A percentile compares a stretch with the other conserved stretches of the same genome.
Evolutionary conservation across 2,113 vertebrate species (phyloP).

Genomic region (Anser cygnoides): DNA sequence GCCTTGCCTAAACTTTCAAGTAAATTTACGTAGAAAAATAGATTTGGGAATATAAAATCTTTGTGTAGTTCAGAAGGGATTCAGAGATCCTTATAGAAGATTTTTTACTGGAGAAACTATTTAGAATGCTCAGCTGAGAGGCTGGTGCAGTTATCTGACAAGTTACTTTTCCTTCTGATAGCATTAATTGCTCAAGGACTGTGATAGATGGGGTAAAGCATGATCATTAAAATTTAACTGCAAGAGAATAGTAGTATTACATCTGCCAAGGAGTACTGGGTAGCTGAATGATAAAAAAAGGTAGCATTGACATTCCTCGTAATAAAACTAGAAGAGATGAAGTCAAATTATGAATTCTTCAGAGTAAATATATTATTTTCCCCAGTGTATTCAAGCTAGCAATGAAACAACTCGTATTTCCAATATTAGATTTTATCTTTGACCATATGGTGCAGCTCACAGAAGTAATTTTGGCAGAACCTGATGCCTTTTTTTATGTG

Average conservation of each 20-base stretch:
- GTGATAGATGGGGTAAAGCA: background rate
- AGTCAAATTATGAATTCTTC: conserved; percentile 31
- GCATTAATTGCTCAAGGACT: background rate
- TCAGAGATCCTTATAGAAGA: background rate
- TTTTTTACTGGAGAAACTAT: background rate
- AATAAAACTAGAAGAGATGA: conserved; percentile 38
- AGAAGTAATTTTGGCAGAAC: conserved; percentile 46
- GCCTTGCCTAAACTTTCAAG: background rate
- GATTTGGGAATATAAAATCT: background rate
- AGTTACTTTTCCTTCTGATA: background rate
- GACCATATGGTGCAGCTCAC: conserved; percentile 42
- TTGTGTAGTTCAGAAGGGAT: background rate
- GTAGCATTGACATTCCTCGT: background rate
- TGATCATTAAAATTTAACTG: conserved; percentile 17
- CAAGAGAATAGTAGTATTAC: background rate
- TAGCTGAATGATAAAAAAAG: conserved; percentile 29
- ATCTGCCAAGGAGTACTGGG: conserved; percentile 9
- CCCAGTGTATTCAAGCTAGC: conserved; percentile 13
- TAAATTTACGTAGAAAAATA: background rate
- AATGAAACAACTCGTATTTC: conserved; percentile 49
- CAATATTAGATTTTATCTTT: conserved; percentile 58
- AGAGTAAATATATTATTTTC: conserved; percentile 44
- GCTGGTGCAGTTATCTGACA: background rate
- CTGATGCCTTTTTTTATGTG: conserved; percentile 24
- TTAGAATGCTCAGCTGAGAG: background rate